Evolutionary conservation across 1,140 invertebrate species (phyloP), one percentile per base, ranked within the genome.

Genomic region (Cylas formicarius): DNA sequence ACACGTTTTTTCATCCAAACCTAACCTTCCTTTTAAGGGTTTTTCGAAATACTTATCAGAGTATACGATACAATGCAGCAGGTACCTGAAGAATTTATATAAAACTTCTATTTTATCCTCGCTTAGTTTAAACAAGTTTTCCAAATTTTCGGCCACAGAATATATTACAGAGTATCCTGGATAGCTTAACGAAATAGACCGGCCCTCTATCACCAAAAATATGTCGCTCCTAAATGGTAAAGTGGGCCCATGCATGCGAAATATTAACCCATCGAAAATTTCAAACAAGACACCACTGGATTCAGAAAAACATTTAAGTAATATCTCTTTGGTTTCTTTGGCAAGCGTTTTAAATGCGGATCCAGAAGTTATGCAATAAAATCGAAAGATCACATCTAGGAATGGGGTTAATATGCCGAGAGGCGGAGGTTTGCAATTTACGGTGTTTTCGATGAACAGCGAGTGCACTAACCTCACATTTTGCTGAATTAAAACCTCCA

Each of bases 391-490:
- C 9, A 61, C 48, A 13, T 32, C 27, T 13, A 58, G 16, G 35
- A 54, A 23, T 16, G 48, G 43, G 37, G 42, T 50, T 16, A 63
- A 26, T 21, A 57, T 36, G 11, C 43, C 23, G 2, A 50, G 27
- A 6, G 60, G 55, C 13, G 61, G 42, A 31, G 32, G 19, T 7
- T 28, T 11, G 10, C 28, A 24, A 22, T 44, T 37, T 18, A 32
- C 29, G 29, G 27, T 50, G 13, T 38, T 47, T 18, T 50, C 51
- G 43, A 53, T 56, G 40, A 68, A 60, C 53, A 62, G 67, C 5
- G 64, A 58, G 66, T 72, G 62, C 26, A 73, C 44, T n/a, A n/a
- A n/a, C 33, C 67, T 60, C 19, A 73, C 42, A 39, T 58, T 66
- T 27, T 67, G 65, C 47, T 66, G 58, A 11, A 74, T 53, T 56